These are phyloP conservation scores for Pelagia noctiluca DNA, from an alignment of 30 jellyfish, hydroid and myxozoan species.

Conservation along the genomic window DNA sequence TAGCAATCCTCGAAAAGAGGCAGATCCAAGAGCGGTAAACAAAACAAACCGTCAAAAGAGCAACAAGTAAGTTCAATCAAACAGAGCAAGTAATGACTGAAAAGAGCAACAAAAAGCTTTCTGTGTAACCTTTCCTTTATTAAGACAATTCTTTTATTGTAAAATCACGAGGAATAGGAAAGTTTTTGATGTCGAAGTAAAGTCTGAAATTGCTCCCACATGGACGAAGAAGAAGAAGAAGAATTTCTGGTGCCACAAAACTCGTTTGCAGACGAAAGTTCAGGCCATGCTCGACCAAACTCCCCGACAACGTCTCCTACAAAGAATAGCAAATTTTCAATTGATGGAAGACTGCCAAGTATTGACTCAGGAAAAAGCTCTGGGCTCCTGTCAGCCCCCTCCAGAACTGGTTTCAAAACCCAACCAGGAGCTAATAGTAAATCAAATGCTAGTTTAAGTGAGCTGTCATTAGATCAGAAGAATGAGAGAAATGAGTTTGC, in stretches of 20 bases:
- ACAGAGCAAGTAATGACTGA: neutral
- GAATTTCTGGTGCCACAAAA: conserved; percentile 67
- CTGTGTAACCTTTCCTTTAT: too few species aligned
- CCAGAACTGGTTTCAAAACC: neutral
- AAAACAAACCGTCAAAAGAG: conserved; percentile 65
- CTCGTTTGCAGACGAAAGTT: conserved; percentile 63
- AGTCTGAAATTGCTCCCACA: neutral
- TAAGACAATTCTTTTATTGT: neutral
- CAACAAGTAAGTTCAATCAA: conserved; percentile 12
- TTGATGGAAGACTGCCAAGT: conserved; percentile 19
- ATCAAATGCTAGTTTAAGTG: neutral
- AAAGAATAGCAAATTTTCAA: conserved; percentile 8
- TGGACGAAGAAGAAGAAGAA: conserved; percentile 59
- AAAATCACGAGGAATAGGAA: neutral
- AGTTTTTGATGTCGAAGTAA: neutral
- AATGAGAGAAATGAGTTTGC: neutral
- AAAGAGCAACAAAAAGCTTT: too few species aligned
- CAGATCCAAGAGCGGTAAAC: too few species aligned
- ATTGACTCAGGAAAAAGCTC: too few species aligned
- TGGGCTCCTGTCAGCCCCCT: neutral
- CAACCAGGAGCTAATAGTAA: neutral
- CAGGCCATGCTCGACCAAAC: too few species aligned
- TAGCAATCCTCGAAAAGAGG: too few species aligned
- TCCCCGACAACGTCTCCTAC: neutral
- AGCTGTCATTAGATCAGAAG: conserved; percentile 1